Conservation (phyloP, 64 coral and sea anemone genomes). For the Dendrophyllia cribrosa region DNA sequence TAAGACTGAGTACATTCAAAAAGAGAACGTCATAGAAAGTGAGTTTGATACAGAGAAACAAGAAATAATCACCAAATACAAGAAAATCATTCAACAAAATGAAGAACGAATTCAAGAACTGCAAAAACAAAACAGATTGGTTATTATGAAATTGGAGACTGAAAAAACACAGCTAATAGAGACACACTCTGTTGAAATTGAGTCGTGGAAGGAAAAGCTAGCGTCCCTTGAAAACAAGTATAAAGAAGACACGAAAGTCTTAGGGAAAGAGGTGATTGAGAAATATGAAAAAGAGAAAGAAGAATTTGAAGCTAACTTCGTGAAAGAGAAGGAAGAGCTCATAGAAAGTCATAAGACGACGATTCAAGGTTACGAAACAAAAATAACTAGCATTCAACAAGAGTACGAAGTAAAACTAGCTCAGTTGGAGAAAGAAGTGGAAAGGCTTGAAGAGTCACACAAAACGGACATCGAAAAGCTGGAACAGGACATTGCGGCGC, state of each 20-base stretch:
- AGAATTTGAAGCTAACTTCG: constrained; percentile 20
- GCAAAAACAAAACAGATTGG: constrained; percentile 3
- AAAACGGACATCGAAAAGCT: neutral
- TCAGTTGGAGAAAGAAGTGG: constrained; percentile 29
- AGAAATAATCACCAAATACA: constrained; percentile 25
- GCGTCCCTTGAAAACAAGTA: neutral
- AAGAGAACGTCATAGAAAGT: constrained; percentile 29
- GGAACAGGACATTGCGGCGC: constrained; percentile 2
- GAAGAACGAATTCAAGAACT: constrained; percentile 11
- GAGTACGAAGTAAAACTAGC: constrained; percentile 36
- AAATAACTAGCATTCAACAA: constrained; percentile 30
- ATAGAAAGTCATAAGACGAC: constrained; percentile 14
- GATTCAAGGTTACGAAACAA: constrained; percentile 28
- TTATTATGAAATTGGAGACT: constrained; percentile 7
- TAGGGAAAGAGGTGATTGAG: constrained; percentile 10
- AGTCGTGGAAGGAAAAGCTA: constrained; percentile 15
- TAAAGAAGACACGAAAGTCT: constrained; percentile 9
- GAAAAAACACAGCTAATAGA: constrained; percentile 33
- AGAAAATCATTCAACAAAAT: constrained; percentile 22
- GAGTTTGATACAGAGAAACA: constrained; percentile 41
- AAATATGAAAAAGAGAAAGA: constrained; percentile 40
- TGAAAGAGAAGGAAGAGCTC: constrained; percentile 2
- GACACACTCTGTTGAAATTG: constrained; percentile 15
- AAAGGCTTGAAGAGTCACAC: constrained; percentile 28
- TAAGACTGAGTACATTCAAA: constrained; percentile 24